phyloP scores from a whole-genome alignment of 1,140 invertebrate genomes.

The Cephus cinctus region DNA sequence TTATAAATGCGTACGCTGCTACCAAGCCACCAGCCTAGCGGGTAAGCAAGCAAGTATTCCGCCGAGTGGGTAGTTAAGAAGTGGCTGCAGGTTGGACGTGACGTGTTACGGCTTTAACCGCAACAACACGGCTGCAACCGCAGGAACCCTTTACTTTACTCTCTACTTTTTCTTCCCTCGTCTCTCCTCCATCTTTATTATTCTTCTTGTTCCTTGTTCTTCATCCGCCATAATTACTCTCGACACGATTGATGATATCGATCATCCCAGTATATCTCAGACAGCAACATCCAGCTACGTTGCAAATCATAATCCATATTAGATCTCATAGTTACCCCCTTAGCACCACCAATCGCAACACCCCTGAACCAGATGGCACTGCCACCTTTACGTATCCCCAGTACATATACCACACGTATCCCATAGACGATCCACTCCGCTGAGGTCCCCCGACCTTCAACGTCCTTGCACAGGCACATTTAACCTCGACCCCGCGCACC shows the following conservation, averaged over 20 bases:
- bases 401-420: too few relatives aligned
- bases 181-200: neutral
- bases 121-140: constrained; percentile 49
- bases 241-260: constrained; percentile 37
- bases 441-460: too few relatives aligned
- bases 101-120: constrained; percentile 51
- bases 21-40: constrained; percentile 18
- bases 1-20: constrained; percentile 35
- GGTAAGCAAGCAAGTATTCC: constrained; percentile 21
- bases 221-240: constrained; percentile 37
- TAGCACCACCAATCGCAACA: too few relatives aligned
- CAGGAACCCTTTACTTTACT: constrained; percentile 47
- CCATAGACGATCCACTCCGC: too few relatives aligned
- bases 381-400: too few relatives aligned
- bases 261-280: too few relatives aligned
- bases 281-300: too few relatives aligned
- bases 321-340: too few relatives aligned
- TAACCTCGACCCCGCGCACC: too few relatives aligned
- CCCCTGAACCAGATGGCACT: too few relatives aligned
- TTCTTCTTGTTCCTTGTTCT: constrained; percentile 7
- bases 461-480: too few relatives aligned
- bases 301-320: too few relatives aligned
- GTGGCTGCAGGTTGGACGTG: constrained; percentile 40
- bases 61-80: constrained; percentile 44
- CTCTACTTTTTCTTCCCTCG: constrained; percentile 25